Conservation (phyloP, 2,113 vertebrate genomes). For the Burhinus oedicnemus region DNA sequence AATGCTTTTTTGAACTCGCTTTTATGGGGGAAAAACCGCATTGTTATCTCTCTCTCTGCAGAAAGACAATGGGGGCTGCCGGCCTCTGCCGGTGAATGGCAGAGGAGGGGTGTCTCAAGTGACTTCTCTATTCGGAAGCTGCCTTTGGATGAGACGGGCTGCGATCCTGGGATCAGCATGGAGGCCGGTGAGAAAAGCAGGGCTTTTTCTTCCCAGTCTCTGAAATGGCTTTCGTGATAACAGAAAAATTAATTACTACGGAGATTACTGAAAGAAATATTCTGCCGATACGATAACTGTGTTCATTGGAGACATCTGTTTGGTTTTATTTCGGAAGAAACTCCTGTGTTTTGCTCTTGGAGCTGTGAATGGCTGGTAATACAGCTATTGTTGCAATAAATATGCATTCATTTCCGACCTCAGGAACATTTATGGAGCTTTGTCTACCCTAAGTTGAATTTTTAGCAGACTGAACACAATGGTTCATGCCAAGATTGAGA, state of each 20-base stretch:
- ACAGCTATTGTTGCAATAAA: constrained; percentile 41
- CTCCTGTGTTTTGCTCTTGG: background rate
- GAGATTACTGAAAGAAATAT: constrained; percentile 1
- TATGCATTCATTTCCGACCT: constrained; percentile 11
- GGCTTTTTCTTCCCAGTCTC: background rate
- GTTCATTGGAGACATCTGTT: background rate
- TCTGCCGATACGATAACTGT: background rate
- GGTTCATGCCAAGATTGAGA: constrained; percentile 5
- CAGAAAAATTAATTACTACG: constrained; percentile 44
- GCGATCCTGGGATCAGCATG: background rate
- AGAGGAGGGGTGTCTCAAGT: background rate
- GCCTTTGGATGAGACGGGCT: background rate
- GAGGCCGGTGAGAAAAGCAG: background rate
- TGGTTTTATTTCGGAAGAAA: background rate
- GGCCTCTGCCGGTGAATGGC: background rate
- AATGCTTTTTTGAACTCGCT: background rate
- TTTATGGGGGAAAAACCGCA: background rate
- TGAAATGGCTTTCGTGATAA: constrained; percentile 6
- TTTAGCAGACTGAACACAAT: constrained; percentile 7
- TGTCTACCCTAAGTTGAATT: background rate
- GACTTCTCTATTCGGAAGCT: background rate
- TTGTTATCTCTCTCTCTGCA: background rate
- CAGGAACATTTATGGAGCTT: background rate
- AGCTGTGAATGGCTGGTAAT: background rate
- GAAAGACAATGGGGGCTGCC: background rate